Percentiles rank a stretch among this genome's conserved stretches.
phyloP scores from a whole-genome alignment of 64 coral and sea anemone species.

The Stichodactyla helianthus region DNA sequence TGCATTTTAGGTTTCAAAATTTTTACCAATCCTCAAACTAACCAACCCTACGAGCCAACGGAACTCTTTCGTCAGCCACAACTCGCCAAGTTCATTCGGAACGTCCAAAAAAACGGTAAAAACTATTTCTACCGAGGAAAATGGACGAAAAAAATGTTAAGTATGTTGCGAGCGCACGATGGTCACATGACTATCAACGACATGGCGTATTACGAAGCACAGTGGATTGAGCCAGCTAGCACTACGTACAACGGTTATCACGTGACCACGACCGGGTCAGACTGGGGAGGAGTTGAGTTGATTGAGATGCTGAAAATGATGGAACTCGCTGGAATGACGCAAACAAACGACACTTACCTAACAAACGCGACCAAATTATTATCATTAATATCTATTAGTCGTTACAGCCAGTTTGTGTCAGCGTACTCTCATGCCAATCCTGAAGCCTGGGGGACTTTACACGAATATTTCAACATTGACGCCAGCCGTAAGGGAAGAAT shows the following conservation, averaged over 20 bases:
- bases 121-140: conserved; percentile 79
- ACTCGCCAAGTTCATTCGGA: conserved; percentile 65
- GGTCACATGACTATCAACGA: conserved; percentile 69
- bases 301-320: conserved; percentile 64
- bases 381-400: conserved; percentile 68
- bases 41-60: conserved; percentile 47
- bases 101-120: conserved; percentile 50
- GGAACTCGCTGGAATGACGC: conserved; percentile 49
- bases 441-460: conserved; percentile 39
- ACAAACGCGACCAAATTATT: conserved; percentile 66
- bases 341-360: conserved; percentile 42
- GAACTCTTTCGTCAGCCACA: conserved; percentile 83
- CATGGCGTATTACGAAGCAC: conserved; percentile 54
- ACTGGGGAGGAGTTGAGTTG: conserved; percentile 66
- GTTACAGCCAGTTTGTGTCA: conserved; percentile 71
- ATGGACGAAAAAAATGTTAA: conserved; percentile 66
- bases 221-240: conserved; percentile 48
- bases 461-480: conserved; percentile 56
- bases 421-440: conserved; percentile 38
- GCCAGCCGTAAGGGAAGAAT: conserved; percentile 27
- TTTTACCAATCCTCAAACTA: conserved; percentile 76
- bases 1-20: conserved; percentile 44
- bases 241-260: conserved; percentile 59
- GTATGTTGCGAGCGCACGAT: conserved; percentile 28
- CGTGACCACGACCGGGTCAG: conserved; percentile 46